Base-by-base conservation (phyloP, 2,888 invertebrate genomes). In the Agrotis segetum region DNA sequence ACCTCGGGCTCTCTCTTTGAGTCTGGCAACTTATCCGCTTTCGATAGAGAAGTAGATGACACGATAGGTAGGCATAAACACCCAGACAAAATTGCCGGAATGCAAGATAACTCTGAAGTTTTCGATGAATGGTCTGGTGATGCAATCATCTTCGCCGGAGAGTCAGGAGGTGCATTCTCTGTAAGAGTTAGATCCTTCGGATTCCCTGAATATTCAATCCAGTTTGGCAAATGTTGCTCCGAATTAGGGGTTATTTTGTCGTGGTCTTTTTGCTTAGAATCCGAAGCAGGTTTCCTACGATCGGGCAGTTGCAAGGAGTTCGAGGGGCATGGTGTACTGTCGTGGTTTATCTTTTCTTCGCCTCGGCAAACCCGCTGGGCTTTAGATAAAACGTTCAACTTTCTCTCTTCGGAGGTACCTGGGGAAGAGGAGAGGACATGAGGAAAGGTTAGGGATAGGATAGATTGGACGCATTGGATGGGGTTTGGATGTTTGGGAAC, bases 371-470 rank as follows among this genome's bases (percentile, higher is more conserved):
- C 17, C 11, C 34, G 16, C 66, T 44, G 29, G 64, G 24, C 59
- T 58, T 60, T 65, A 40, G 47, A 17, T 7, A 63, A 17, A 47
- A 21, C 17, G n/a, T 13, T 60, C 34, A 4, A 16, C 56, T 63
- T 66, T 17, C 62, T 55, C 64, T 29, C 50, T 62, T 53, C 53
- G 17, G 87, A 89, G n/a, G 89, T 79, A 75, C 88, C 92, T 92
- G 91, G 16, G 79, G 79, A 84, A 72, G 73, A 75, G 77, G 46
- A 67, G 40, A 59, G 49, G 14, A 70, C 21, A 61, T 74, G 61
- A 79, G 85, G 81, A 79, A 64, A 52, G 75, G 73, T 58, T 49
- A 63, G 70, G 75, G 59, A 56, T 56, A 64, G 59, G 68, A 58
- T 9, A 58, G 21, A 55, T 11, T 21, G 21, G 40, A 21, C 17